Base-by-base conservation (phyloP, 92 coral and sea anemone genomes). In the Porites divaricata region DNA sequence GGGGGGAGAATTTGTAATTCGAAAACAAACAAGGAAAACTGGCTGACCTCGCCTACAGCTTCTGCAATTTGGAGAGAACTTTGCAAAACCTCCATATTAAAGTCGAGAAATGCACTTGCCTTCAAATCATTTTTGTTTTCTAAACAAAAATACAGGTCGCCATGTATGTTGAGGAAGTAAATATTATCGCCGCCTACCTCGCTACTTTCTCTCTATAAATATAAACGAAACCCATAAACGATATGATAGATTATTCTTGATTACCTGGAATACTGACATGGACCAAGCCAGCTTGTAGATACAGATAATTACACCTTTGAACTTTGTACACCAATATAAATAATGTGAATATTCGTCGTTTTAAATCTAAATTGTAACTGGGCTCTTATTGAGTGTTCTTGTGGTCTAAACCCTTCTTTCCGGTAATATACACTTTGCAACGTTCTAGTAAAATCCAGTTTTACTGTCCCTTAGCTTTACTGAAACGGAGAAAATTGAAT, bases 391-490 rank as follows among this genome's bases (percentile, higher is more conserved):
- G 8, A 28, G 45, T 63, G 79, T 48, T 48, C 26, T 6, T 35
- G 45, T 35, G 45, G 16, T 14, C 63, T 50, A 72, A 72, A 50
- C 77, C 70, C 63, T 73, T 17, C 51, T n/a, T 25, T 67, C 21
- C 64, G 54, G 64, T 26, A 79, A 11, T 54, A 54, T 54, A 68
- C 41, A 67, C 54, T 80, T 80, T 54, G 13, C 6, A 25, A 71
- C 13, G 14, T 24, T 72, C 86, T 71, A 82, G 86, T 81, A 81
- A 81, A 81, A 81, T 20, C 79, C 86, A 50, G 86, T 82, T 82
- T 81, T 71, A 82, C 86, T 82, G 86, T 25, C 17, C 50, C 20
- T 22, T 16, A n/a, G 54, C 45, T 53, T n/a, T 68, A 65, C 25
- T 25, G 28, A 67, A 57, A 9, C 68, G 26, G 57, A 77, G 70